phyloP scores from a whole-genome alignment of 2,113 vertebrate genomes.

The Octodon degus region DNA sequence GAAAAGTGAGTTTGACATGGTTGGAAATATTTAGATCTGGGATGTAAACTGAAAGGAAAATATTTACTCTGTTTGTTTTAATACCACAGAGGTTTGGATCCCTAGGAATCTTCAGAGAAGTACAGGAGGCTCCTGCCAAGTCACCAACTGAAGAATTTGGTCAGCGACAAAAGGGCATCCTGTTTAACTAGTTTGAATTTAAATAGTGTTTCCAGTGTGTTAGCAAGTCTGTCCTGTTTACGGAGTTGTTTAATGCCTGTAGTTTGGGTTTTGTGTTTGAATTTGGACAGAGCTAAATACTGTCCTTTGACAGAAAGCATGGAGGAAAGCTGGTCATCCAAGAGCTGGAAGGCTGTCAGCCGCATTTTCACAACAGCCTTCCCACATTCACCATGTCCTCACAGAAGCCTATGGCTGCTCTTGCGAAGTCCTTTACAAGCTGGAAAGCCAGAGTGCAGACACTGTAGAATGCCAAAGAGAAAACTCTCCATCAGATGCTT shows the following conservation, averaged over 20 bases:
- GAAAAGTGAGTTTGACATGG: constrained; percentile 80
- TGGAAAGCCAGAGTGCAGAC: neutral
- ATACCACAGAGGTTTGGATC: constrained; percentile 65
- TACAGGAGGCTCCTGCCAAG: constrained; percentile 56
- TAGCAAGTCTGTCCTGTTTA: constrained; percentile 31
- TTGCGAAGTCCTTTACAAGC: neutral
- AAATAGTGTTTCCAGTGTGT: constrained; percentile 47
- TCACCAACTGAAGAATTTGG: constrained; percentile 48
- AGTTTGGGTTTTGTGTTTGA: constrained; percentile 6
- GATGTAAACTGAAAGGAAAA: constrained; percentile 78
- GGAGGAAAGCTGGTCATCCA: neutral
- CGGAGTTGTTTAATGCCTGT: neutral
- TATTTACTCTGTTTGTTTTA: constrained; percentile 79
- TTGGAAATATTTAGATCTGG: constrained; percentile 78
- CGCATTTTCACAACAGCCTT: neutral
- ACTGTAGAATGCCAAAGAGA: neutral
- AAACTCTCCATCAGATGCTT: neutral
- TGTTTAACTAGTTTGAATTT: constrained; percentile 20
- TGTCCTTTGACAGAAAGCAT: constrained; percentile 38
- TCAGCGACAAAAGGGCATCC: constrained; percentile 56
- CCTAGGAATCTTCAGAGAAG: constrained; percentile 62
- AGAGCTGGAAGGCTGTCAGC: neutral
- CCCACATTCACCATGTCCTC: neutral
- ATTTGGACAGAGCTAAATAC: constrained; percentile 21
- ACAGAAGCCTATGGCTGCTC: neutral